Percentiles rank a stretch among this genome's conserved stretches.
Evolutionary conservation across 2,797 vertebrate species (phyloP).

Genomic region (Brotula barbata): DNA sequence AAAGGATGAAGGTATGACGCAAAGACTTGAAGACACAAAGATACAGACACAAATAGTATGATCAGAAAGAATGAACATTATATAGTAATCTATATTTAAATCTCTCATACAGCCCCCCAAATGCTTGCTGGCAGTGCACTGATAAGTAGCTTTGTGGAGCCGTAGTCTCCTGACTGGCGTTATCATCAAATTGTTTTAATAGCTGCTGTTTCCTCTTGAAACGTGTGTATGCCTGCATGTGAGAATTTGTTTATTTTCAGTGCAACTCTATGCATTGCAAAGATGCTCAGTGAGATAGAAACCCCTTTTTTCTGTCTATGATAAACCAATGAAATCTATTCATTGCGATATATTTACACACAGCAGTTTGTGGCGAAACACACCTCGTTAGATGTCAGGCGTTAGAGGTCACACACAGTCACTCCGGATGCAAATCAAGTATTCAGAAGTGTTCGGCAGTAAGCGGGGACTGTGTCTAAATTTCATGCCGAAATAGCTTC

Average conservation of each 20-base stretch:
- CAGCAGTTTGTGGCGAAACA: constrained; percentile 1
- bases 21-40: constrained; percentile 37
- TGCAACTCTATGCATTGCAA: constrained; percentile 14
- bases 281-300: constrained; percentile 18
- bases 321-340: constrained; percentile 9
- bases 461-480: constrained; percentile 5
- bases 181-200: constrained; percentile 68
- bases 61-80: constrained; percentile 32
- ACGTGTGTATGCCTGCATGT: constrained; percentile 35
- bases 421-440: constrained; percentile 26
- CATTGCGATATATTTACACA: constrained; percentile 16
- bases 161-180: constrained; percentile 56
- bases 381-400: background rate
- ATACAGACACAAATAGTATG: constrained; percentile 35
- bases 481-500: too few species aligned
- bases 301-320: constrained; percentile 17
- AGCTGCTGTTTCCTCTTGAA: constrained; percentile 47
- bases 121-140: constrained; percentile 57
- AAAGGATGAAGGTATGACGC: constrained; percentile 24
- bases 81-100: constrained; percentile 62
- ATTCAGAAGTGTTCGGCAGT: constrained; percentile 8
- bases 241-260: constrained; percentile 28
- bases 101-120: constrained; percentile 63
- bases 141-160: constrained; percentile 72
- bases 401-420: constrained; percentile 11